Base-by-base conservation (phyloP, 2,113 vertebrate species). In the Oryzias woworae region DNA sequence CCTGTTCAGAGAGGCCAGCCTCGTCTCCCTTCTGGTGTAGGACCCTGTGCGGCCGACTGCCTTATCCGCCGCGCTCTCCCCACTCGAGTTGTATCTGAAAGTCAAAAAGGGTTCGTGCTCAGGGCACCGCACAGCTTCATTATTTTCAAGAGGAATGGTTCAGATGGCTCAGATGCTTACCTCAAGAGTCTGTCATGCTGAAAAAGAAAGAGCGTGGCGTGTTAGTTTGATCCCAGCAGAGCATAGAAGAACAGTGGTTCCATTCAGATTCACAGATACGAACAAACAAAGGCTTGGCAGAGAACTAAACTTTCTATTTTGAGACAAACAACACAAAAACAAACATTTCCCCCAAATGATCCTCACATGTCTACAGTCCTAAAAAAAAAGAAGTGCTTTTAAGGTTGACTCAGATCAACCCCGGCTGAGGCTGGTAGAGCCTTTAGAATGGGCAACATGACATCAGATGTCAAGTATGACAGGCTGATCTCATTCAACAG, bases 1-100 rank as follows among this genome's bases (percentile, higher is more conserved):
- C 66, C 45, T 71, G 23, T 66, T 86, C 53, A 95, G 88, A 16
- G 92, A 88, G 2, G 94, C 91, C 15, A 98, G 85, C 16, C 96
- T 93, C 54, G 92, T 94, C 83, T 98, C 96, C 44, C 95, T 85
- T 4, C 95, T 92, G 1, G 91, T 91, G 74, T 96, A 95, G 1
- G 94, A 94, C 66, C 94, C 92, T 59, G 92, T 86, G 23, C 92
- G 92, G 42, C 92, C 78, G 61, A 91, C 44, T 15, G 91, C 80
- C 13, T 93, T 93, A 26, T 98, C 96, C 0, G 92, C 24, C 0
- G 87, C 86, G 14, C 88, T 83, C 17, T 98, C 95, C 53, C 93
- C 86, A 16, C 91, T 84, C 2, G 92, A 91, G 77, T 99, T 95
- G 75, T 95, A 86, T 87, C 97, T 99, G 45, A 20, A 79, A 49